These are phyloP conservation scores for Tyrophagus putrescentiae DNA, from an alignment of 1,140 invertebrate genomes.

Conservation along the genomic window DNA sequence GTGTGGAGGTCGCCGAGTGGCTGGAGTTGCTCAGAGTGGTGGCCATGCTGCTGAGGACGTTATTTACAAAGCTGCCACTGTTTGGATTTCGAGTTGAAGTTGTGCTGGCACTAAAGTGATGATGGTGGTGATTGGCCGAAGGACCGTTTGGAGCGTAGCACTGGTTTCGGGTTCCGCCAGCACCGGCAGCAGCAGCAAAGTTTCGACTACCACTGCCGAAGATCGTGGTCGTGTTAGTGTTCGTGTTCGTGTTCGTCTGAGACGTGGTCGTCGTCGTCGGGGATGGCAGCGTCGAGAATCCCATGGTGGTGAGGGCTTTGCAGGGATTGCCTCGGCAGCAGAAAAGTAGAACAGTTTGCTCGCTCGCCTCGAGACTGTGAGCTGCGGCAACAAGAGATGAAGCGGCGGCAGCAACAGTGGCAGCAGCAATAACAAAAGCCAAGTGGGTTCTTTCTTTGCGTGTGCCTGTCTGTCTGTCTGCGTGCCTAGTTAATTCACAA, in stretches of 20 bases:
- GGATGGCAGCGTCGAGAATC: constrained; percentile 1
- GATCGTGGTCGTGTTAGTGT: neutral
- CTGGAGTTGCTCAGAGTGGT: too few relatives aligned
- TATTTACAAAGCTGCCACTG: too few relatives aligned
- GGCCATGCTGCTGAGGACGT: neutral
- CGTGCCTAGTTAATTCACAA: constrained; percentile 7
- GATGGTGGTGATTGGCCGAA: too few relatives aligned
- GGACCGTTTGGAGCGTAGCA: too few relatives aligned
- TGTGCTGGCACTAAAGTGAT: too few relatives aligned
- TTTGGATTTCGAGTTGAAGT: too few relatives aligned
- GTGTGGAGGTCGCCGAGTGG: neutral
- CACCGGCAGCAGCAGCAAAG: neutral
- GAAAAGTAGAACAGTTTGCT: neutral
- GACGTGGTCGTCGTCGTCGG: too few relatives aligned
- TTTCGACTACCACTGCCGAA: neutral
- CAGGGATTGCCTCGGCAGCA: too few relatives aligned
- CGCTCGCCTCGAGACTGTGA: neutral
- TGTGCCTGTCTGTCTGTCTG: neutral
- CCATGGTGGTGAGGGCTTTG: too few relatives aligned
- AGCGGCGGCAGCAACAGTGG: too few relatives aligned
- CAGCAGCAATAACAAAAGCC: neutral
- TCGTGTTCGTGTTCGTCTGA: too few relatives aligned
- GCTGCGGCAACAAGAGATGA: too few relatives aligned
- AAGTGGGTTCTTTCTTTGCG: neutral
- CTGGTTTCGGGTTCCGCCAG: neutral